Evolutionary conservation across 2,888 invertebrate species (phyloP), one percentile per base, ranked within the genome.

Genomic region (Pharmacophagus antenor): DNA sequence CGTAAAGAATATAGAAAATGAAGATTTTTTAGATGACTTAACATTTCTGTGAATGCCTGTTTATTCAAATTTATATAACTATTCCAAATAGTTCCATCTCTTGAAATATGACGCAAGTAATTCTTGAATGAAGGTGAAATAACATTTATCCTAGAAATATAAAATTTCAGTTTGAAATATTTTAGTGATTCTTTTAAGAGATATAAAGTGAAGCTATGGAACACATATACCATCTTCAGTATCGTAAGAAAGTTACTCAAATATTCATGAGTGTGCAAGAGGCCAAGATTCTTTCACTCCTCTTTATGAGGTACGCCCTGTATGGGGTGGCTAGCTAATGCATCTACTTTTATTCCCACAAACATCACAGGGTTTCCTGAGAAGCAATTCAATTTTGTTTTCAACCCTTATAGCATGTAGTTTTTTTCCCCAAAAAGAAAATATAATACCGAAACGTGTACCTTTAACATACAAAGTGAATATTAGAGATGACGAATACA

Each of bases 331-430:
- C 70, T 72, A 74, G 73, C 77, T 80, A 85, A 86, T 83, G 82
- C 84, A 86, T 82, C 79, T 79, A 77, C 75, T 80, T 81, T 77
- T 78, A 64, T 70, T 77, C 72, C 80, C 79, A 81, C 77, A 85
- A 81, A 86, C 80, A 85, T 84, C 84, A 85, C 74, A 84, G 78
- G 75, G 77, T 70, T 77, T 76, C 76, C 76, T 71, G 77, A 74
- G 77, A 72, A 74, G 80, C 79, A 82, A 86, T 83, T 80, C 74
- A 82, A 83, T 85, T 83, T 82, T 71, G 71, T 76, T 81, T 83
- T 79, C 73, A 80, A 61, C 56, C 48, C 48, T 48, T 48, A 53
- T 52, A 50, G 20, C 17, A 18, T 37, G 21, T 46, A 21, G 22
- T 23, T 31, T 53, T 44, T 49, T 47, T n/a, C n/a, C 15, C 20